Evolutionary conservation across 2,888 invertebrate genomes (phyloP).

Genomic region (Sympetrum striolatum): DNA sequence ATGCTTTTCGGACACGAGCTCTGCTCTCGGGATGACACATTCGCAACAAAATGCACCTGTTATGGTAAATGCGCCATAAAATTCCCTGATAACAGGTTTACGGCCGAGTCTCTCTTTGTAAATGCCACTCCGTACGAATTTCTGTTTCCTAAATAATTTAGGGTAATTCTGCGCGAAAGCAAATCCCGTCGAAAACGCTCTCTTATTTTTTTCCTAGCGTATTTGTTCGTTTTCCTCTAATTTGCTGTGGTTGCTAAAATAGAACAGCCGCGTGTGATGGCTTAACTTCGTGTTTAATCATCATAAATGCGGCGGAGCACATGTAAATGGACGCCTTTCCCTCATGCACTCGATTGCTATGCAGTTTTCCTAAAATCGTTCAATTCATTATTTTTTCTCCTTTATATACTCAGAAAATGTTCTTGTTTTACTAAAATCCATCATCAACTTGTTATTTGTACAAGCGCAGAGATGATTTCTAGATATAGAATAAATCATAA

Average conservation of each 20-base stretch:
- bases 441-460: too few relatives aligned
- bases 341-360: too few relatives aligned
- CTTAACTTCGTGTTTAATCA: not conserved
- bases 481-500: too few relatives aligned
- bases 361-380: too few relatives aligned
- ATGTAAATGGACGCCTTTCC: too few relatives aligned
- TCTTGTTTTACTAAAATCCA: too few relatives aligned
- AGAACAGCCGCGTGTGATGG: not conserved
- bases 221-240: not conserved
- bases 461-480: too few relatives aligned
- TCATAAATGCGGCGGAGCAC: too few relatives aligned
- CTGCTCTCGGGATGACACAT: not conserved
- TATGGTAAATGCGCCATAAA: conserved; percentile 10
- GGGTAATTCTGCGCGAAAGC: not conserved
- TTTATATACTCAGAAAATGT: too few relatives aligned
- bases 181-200: not conserved
- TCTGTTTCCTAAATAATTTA: not conserved
- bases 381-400: too few relatives aligned
- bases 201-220: not conserved
- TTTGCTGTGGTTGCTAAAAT: not conserved
- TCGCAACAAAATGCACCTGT: conserved; percentile 13
- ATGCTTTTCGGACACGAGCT: not conserved
- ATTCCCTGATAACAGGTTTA: conserved; percentile 28
- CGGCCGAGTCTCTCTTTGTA: not conserved
- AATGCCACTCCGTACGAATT: not conserved